Base-by-base conservation (phyloP, 2,797 vertebrate genomes). In the Phataginus tetradactyla region DNA sequence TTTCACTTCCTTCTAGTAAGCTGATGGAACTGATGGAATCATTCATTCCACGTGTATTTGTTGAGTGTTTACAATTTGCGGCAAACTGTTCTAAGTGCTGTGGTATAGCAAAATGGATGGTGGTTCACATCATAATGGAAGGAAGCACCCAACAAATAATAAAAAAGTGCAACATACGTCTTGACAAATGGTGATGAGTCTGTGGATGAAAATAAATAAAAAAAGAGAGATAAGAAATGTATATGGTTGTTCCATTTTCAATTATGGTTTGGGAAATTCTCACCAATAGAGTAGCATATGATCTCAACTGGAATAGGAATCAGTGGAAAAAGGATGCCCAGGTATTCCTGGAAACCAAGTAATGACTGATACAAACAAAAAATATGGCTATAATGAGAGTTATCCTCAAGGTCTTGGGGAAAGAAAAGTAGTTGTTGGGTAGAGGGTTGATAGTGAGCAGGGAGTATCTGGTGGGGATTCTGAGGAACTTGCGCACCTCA, bases 401-500 rank as follows among this genome's bases (percentile, higher is more conserved):
- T 84, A 32, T 45, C 63, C 32, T 79, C 21, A 79, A 63, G 34
- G 6, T 39, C 37, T 71, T 37, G 20, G 13, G 32, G 21, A 77
- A 90, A 34, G 3, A 27, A 72, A 63, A 4, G 11, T 37, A 77
- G 84, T n/a, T 20, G 9, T 18, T 5, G 15, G 7, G 29, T 2
- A 0, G 0, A 0, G 4, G 9, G 1, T 25, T 83, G 2, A 63
- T 7, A 17, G 42, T 49, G 10, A 86, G 32, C 34, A 0, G 23
- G 64, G 86, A 81, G 18, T 29, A 55, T n/a, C 59, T 68, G 34
- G 2, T 32, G 18, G 3, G 42, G 3, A 23, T 83, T 34, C 29
- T 64, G 0, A 72, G 32, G 49, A 4, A 49, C 12, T 68, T 23
- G 7, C 6, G n/a, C 2, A 74, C 12, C 21, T 39, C 21, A 63